Evolutionary conservation across 2,888 invertebrate genomes (phyloP).

Genomic region (Apotomis betuletana): DNA sequence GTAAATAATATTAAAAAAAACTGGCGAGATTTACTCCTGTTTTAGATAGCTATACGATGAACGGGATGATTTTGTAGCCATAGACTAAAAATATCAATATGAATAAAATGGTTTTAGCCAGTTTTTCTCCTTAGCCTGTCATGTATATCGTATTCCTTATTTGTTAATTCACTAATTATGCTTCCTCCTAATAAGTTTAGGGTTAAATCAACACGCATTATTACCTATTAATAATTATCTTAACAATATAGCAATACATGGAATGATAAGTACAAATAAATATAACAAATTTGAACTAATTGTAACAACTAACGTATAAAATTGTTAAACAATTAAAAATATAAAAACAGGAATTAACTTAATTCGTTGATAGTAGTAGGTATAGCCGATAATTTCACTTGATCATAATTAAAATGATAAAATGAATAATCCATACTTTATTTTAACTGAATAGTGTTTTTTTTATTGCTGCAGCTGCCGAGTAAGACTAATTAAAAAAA

Average conservation of each 20-base stretch:
- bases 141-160: background rate
- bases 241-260: conserved; percentile 18
- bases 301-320: conserved; percentile 37
- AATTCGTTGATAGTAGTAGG: conserved; percentile 36
- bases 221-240: conserved; percentile 9
- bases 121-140: background rate
- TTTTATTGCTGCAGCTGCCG: background rate
- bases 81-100: too few relatives aligned
- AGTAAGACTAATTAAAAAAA: background rate
- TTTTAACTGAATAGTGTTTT: background rate
- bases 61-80: too few relatives aligned
- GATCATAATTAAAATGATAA: background rate
- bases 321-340: conserved; percentile 31
- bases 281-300: conserved; percentile 37
- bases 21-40: too few relatives aligned
- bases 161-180: conserved; percentile 12
- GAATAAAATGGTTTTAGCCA: too few relatives aligned
- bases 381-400: conserved; percentile 28
- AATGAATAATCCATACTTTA: background rate
- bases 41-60: too few relatives aligned
- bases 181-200: conserved; percentile 8
- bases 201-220: conserved; percentile 29
- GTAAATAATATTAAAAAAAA: too few relatives aligned
- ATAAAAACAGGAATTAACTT: conserved; percentile 36
- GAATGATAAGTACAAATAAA: conserved; percentile 34